Evolutionary conservation across 2,113 vertebrate species (phyloP).

Genomic region (Alligator mississippiensis): DNA sequence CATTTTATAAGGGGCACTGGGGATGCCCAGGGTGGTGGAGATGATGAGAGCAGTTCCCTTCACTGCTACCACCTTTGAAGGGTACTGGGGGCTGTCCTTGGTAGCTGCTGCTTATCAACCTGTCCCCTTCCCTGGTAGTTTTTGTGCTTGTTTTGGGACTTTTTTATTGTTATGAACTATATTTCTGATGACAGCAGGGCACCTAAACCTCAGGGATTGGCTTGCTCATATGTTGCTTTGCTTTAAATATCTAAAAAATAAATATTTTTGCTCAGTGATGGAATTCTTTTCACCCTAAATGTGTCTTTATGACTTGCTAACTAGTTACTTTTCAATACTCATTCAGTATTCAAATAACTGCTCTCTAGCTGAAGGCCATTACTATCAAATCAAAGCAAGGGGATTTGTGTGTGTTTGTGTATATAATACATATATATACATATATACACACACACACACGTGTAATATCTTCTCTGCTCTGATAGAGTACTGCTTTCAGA

Average conservation of each 20-base stretch:
- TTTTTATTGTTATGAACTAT: neutral
- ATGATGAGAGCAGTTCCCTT: too few species aligned
- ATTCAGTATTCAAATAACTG: neutral
- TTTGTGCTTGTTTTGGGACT: neutral
- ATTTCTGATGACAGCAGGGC: neutral
- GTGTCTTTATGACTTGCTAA: conserved; percentile 25
- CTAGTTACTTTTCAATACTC: conserved; percentile 45
- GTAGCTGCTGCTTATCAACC: too few species aligned
- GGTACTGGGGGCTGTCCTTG: too few species aligned
- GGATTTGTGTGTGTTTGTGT: neutral
- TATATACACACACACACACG: too few species aligned
- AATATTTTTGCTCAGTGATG: conserved; percentile 51
- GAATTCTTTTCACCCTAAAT: conserved; percentile 51
- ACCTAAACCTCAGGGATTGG: neutral
- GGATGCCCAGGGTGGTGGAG: too few species aligned
- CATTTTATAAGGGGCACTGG: neutral
- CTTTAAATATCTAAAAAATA: conserved; percentile 46
- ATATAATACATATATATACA: neutral
- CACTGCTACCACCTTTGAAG: too few species aligned
- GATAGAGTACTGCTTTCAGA: neutral
- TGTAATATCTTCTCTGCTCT: neutral
- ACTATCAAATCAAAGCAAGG: conserved; percentile 63
- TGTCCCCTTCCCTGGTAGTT: neutral
- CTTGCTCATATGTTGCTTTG: conserved; percentile 14
- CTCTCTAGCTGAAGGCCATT: conserved; percentile 27